These are phyloP conservation scores for Sylvia borin DNA, from an alignment of 2,797 vertebrate species.

Conservation along the genomic window DNA sequence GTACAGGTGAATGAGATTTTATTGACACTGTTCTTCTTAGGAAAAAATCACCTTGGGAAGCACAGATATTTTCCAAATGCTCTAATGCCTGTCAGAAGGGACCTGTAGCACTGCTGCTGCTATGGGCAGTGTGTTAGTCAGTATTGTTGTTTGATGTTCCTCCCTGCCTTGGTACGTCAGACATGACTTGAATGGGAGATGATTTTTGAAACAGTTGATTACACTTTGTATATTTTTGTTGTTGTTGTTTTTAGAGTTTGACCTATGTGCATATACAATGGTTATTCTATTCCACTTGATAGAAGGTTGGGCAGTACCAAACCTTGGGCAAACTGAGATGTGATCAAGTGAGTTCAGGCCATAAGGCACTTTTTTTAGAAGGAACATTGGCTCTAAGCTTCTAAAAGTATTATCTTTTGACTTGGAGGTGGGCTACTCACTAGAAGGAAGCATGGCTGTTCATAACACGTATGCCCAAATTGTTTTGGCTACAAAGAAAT, in stretches of 20 bases:
- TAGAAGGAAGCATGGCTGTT: not conserved
- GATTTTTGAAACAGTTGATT: constrained; percentile 47
- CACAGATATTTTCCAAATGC: constrained; percentile 11
- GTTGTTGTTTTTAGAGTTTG: not conserved
- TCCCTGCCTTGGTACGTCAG: constrained; percentile 52
- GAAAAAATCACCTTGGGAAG: not conserved
- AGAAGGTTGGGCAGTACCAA: not conserved
- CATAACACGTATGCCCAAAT: not conserved
- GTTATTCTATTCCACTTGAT: constrained; percentile 11
- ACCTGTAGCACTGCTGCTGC: constrained; percentile 28
- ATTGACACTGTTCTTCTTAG: constrained; percentile 34
- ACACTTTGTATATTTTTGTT: not conserved
- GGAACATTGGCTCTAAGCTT: not conserved
- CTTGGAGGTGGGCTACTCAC: not conserved
- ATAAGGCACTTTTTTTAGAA: not conserved
- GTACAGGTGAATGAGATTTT: constrained; percentile 61
- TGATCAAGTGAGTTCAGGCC: not conserved
- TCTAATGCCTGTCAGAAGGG: constrained; percentile 27
- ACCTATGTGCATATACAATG: not conserved
- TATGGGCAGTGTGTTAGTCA: constrained; percentile 35
- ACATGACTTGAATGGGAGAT: constrained; percentile 20
- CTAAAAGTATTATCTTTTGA: not conserved
- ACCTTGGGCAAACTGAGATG: not conserved
- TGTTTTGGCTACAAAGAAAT: constrained; percentile 4
- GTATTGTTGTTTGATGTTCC: constrained; percentile 43